A percentile compares a stretch with the other conserved stretches of the same genome.
Conservation (phyloP, 2,888 invertebrate species). For the Euphydryas editha region DNA sequence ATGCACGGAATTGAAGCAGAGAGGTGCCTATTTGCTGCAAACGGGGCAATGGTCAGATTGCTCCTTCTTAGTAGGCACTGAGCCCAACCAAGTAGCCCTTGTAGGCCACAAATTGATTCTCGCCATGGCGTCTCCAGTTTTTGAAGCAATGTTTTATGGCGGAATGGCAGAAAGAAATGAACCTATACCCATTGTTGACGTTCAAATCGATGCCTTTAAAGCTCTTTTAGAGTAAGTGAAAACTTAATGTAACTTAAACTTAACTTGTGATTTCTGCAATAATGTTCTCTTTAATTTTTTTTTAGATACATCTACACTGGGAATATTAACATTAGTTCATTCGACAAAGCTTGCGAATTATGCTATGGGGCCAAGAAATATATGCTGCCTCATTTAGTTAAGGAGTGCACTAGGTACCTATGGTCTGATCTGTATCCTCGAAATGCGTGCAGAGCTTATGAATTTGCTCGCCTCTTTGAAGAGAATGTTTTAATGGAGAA, state of each 20-base stretch:
- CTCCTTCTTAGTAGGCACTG: slow-evolving; percentile 90
- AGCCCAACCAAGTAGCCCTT: slow-evolving; percentile 89
- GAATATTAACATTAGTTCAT: slow-evolving; percentile 89
- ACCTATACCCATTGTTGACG: slow-evolving; percentile 91
- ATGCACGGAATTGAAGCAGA: slow-evolving; percentile 87
- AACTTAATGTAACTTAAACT: background rate
- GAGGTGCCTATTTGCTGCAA: slow-evolving; percentile 89
- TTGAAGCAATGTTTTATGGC: slow-evolving; percentile 94
- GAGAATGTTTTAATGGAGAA: slow-evolving; percentile 92
- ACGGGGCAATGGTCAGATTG: slow-evolving; percentile 93
- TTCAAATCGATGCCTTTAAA: slow-evolving; percentile 93
- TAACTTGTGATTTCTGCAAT: background rate
- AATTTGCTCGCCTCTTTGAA: slow-evolving; percentile 93
- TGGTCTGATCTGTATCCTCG: slow-evolving; percentile 91
- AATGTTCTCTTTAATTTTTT: slow-evolving; percentile 40
- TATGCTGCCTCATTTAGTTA: slow-evolving; percentile 92
- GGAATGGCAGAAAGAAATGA: slow-evolving; percentile 91
- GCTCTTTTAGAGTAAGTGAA: slow-evolving; percentile 88
- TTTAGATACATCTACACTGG: slow-evolving; percentile 92
- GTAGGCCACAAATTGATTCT: slow-evolving; percentile 91
- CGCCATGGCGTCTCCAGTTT: slow-evolving; percentile 94
- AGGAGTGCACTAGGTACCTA: slow-evolving; percentile 92
- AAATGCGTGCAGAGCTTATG: slow-evolving; percentile 93
- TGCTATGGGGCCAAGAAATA: slow-evolving; percentile 96
- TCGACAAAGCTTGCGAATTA: slow-evolving; percentile 93